Percentiles rank a stretch among this genome's conserved stretches.
Conservation (phyloP, 1,140 invertebrate species). For the Lethrus apterus region DNA sequence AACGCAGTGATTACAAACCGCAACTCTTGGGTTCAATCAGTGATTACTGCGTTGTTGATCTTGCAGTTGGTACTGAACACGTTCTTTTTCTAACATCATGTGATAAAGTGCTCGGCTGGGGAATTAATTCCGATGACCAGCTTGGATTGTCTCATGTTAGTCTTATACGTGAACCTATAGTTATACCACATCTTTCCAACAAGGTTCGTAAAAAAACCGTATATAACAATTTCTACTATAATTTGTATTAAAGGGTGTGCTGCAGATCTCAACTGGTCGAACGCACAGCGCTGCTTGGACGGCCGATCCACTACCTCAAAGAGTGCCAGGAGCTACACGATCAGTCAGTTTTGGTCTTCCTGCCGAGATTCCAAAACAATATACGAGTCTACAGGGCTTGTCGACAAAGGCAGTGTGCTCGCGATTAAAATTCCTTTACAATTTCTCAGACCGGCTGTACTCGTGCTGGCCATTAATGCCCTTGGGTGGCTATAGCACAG, state of each 20-base stretch:
- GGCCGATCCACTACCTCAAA: constrained; percentile 44
- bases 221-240: constrained; percentile 44
- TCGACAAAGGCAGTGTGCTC: constrained; percentile 48
- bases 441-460: constrained; percentile 59
- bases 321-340: constrained; percentile 44
- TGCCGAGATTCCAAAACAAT: constrained; percentile 50
- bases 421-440: constrained; percentile 51
- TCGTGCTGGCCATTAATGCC: constrained; percentile 56
- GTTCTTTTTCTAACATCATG: constrained; percentile 50
- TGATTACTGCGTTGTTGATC: constrained; percentile 50
- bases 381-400: constrained; percentile 46
- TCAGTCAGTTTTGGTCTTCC: constrained; percentile 50
- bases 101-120: constrained; percentile 60
- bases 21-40: constrained; percentile 43
- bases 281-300: constrained; percentile 62
- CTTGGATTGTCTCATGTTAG: constrained; percentile 53
- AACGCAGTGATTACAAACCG: constrained; percentile 32
- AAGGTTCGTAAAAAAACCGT: too few species aligned
- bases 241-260: constrained; percentile 36
- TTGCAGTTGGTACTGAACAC: constrained; percentile 58
- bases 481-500: constrained; percentile 41
- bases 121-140: constrained; percentile 57
- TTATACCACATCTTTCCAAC: constrained; percentile 48
- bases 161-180: constrained; percentile 49
- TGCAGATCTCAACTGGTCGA: constrained; percentile 54